Conservation (phyloP, 2,888 invertebrate species). For the Netelia inedita region DNA sequence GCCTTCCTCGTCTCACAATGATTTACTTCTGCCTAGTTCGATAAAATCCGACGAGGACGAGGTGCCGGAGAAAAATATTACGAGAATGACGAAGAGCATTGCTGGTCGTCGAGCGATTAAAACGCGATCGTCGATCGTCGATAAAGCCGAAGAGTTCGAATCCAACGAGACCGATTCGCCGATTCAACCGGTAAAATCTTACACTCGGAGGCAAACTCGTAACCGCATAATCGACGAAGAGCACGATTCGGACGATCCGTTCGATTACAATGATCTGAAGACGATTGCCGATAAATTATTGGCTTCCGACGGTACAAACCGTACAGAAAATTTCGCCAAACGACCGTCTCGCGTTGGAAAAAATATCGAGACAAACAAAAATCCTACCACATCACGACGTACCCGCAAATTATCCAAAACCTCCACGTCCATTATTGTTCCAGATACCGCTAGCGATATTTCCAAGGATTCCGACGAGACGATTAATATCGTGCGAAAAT, state of each 20-base stretch:
- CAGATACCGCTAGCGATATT: slow-evolving; percentile 36
- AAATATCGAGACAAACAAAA: slow-evolving; percentile 22
- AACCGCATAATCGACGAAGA: slow-evolving; percentile 29
- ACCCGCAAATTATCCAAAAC: slow-evolving; percentile 45
- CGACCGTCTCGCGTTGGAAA: neutral
- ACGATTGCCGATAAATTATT: slow-evolving; percentile 60
- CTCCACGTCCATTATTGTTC: slow-evolving; percentile 57
- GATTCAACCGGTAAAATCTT: slow-evolving; percentile 33
- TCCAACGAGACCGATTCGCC: slow-evolving; percentile 22
- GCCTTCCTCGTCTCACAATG: slow-evolving; percentile 43
- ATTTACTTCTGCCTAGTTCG: neutral
- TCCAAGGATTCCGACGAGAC: neutral
- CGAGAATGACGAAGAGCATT: neutral
- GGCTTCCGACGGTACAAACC: slow-evolving; percentile 33
- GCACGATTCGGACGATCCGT: slow-evolving; percentile 63
- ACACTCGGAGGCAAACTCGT: slow-evolving; percentile 4
- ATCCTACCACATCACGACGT: neutral
- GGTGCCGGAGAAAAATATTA: neutral
- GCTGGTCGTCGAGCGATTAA: neutral
- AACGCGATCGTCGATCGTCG: neutral
- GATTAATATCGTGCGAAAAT: neutral
- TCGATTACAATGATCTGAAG: slow-evolving; percentile 64
- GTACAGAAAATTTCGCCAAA: neutral
- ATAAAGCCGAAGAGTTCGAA: neutral
- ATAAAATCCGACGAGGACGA: slow-evolving; percentile 23